phyloP scores from a whole-genome alignment of 2,113 vertebrate species.

The Ceyx cyanopectus region DNA sequence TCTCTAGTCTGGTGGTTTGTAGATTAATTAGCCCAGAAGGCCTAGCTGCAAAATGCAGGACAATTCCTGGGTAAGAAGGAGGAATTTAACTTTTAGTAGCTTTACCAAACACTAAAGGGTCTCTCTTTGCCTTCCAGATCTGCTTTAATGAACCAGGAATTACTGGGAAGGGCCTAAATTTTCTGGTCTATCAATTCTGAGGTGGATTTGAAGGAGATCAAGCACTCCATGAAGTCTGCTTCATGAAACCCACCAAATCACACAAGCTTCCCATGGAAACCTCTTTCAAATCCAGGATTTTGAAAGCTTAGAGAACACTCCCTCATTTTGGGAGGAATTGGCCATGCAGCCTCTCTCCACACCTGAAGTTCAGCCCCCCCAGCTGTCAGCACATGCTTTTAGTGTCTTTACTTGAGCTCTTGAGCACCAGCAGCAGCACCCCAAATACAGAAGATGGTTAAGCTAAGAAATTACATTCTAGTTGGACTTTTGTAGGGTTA shows the following conservation, averaged over 20 bases:
- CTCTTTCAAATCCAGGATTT: rapidly evolving
- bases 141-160: neutral
- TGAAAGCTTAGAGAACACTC: neutral
- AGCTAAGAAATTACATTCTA: rapidly evolving
- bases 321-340: rapidly evolving
- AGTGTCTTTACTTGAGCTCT: neutral
- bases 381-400: rapidly evolving
- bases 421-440: neutral
- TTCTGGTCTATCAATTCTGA: rapidly evolving
- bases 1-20: neutral
- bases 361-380: neutral
- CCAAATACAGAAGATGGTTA: rapidly evolving
- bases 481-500: neutral
- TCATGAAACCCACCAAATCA: neutral
- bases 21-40: neutral
- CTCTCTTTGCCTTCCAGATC: neutral
- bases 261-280: neutral
- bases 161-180: neutral
- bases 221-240: neutral
- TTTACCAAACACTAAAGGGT: neutral
- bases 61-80: neutral
- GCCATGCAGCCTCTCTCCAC: neutral
- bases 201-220: neutral
- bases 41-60: neutral
- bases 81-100: neutral